Conservation (phyloP, 2,888 invertebrate genomes). For the Morpho achilles region DNA sequence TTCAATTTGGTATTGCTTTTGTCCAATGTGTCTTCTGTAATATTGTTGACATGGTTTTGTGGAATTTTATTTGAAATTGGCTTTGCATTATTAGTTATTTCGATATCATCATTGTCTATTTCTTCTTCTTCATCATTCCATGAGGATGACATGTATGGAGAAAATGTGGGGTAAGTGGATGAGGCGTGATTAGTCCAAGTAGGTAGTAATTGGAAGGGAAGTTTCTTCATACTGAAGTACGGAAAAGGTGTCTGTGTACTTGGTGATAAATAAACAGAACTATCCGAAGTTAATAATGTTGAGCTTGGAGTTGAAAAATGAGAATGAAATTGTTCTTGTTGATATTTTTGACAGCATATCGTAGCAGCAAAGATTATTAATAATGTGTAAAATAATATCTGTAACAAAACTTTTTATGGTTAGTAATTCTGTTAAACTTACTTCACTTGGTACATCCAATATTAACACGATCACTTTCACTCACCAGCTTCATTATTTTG, state of each 20-base stretch:
- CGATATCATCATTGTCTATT: conserved; percentile 46
- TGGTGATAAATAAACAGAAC: conserved; percentile 59
- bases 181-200: conserved; percentile 52
- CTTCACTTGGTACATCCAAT: conserved; percentile 21
- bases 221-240: conserved; percentile 55
- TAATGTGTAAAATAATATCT: conserved; percentile 55
- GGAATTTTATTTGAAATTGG: conserved; percentile 24
- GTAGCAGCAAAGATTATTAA: conserved; percentile 41
- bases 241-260: conserved; percentile 58
- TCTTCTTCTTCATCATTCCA: conserved; percentile 39
- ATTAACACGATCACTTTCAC: conserved; percentile 47
- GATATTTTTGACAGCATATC: conserved; percentile 41
- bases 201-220: conserved; percentile 57
- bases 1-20: conserved; percentile 45
- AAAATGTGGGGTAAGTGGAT: conserved; percentile 48
- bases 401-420: conserved; percentile 39
- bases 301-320: conserved; percentile 51
- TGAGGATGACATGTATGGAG: conserved; percentile 47
- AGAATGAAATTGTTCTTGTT: conserved; percentile 54
- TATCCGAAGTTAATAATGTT: conserved; percentile 48
- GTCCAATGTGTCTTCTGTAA: conserved; percentile 21
- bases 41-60: conserved; percentile 38
- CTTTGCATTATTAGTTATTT: conserved; percentile 35
- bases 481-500: conserved; percentile 72
- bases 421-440: conserved; percentile 21